Evolutionary conservation across 2,797 vertebrate species (phyloP).

Genomic region (Telmatherina bonti): DNA sequence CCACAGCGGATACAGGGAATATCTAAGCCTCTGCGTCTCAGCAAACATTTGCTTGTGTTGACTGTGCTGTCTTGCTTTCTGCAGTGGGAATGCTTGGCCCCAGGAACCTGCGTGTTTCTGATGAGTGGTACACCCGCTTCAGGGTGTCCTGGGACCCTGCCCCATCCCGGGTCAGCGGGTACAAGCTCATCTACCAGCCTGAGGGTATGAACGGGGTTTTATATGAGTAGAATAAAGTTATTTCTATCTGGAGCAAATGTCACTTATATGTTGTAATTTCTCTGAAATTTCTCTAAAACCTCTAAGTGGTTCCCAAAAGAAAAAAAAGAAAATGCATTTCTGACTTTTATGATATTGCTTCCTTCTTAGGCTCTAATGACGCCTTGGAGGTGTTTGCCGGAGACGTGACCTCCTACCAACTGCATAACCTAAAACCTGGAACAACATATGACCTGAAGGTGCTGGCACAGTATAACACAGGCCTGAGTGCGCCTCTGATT

Average conservation of each 20-base stretch:
- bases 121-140: conserved; percentile 99
- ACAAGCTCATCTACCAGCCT: conserved; percentile 94
- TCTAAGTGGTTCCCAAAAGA: not conserved
- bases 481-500: conserved; percentile 88
- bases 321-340: too few relatives aligned
- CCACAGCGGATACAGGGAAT: conserved; percentile 19
- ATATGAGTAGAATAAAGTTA: not conserved
- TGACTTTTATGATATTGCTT: not conserved
- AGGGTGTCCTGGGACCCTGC: conserved; percentile 95
- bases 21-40: conserved; percentile 11
- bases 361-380: conserved; percentile 84
- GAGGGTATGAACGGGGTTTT: conserved; percentile 81
- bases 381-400: conserved; percentile 91
- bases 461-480: conserved; percentile 92
- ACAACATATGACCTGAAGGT: conserved; percentile 95
- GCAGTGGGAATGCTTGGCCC: conserved; percentile 94
- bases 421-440: conserved; percentile 93
- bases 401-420: conserved; percentile 90
- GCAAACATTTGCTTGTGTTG: conserved; percentile 26
- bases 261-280: not conserved
- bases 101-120: conserved; percentile 94
- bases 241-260: not conserved
- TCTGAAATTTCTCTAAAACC: not conserved
- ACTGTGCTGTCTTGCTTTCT: conserved; percentile 43
- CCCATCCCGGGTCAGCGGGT: conserved; percentile 92